Conservation (phyloP, 2,113 vertebrate genomes). For the Hystrix brachyura region DNA sequence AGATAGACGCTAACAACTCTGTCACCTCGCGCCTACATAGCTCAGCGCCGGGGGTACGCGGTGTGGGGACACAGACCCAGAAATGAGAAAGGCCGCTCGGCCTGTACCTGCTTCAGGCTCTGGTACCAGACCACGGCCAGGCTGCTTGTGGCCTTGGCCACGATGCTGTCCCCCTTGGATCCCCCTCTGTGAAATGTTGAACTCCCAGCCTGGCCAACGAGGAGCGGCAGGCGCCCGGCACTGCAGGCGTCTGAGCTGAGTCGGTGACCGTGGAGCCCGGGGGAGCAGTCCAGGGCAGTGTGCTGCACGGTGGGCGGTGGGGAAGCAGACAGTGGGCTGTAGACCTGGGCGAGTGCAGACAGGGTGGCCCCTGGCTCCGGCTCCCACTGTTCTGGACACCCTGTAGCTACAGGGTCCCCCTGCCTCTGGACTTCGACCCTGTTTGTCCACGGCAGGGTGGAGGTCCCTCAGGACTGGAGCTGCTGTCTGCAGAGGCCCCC, state of each 20-base stretch:
- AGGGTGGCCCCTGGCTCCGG: not conserved
- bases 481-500: not conserved
- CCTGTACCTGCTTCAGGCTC: not conserved
- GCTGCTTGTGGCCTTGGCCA: not conserved
- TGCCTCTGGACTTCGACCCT: not conserved
- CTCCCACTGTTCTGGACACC: rapidly evolving
- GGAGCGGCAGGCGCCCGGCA: rapidly evolving
- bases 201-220: not conserved
- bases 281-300: not conserved
- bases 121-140: rapidly evolving
- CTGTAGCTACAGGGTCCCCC: no score
- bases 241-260: not conserved
- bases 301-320: no score
- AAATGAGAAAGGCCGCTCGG: not conserved
- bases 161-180: not conserved
- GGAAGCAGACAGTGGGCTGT: not conserved
- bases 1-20: not conserved
- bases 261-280: not conserved
- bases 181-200: not conserved
- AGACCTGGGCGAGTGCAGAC: not conserved
- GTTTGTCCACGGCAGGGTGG: not conserved
- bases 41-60: not conserved
- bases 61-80: not conserved
- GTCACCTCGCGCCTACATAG: not conserved
- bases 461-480: rapidly evolving